phyloP scores from a whole-genome alignment of 1,140 invertebrate species.

The Drosophila bipectinata region DNA sequence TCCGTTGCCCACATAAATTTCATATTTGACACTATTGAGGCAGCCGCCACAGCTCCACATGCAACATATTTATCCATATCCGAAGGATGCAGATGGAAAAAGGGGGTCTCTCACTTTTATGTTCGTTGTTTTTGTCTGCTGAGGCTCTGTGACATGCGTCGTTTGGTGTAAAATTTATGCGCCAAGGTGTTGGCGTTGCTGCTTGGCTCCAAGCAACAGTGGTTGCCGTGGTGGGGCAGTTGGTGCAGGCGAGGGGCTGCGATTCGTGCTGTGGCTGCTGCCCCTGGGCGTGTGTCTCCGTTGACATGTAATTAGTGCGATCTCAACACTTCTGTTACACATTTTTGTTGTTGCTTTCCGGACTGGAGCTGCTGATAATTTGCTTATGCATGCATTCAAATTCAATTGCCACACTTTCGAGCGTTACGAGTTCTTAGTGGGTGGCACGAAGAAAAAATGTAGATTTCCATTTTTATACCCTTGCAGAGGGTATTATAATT shows the following conservation, averaged over 20 bases:
- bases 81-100: neutral
- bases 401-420: slow-evolving; percentile 68
- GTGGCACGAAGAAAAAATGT: slow-evolving; percentile 25
- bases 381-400: slow-evolving; percentile 73
- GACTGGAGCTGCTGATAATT: slow-evolving; percentile 43
- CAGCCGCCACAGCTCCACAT: slow-evolving; percentile 52
- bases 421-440: slow-evolving; percentile 25
- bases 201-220: slow-evolving; percentile 10
- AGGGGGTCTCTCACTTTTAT: slow-evolving; percentile 1
- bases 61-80: slow-evolving; percentile 47
- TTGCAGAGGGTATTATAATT: no score
- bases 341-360: slow-evolving; percentile 42
- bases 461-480: no score
- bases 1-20: slow-evolving; percentile 71
- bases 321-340: slow-evolving; percentile 78
- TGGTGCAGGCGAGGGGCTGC: neutral
- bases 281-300: slow-evolving; percentile 48
- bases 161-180: slow-evolving; percentile 77
- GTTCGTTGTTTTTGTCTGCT: neutral
- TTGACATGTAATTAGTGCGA: slow-evolving; percentile 80
- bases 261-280: slow-evolving; percentile 24
- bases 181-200: slow-evolving; percentile 71
- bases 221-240: slow-evolving; percentile 12
- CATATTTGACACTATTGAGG: slow-evolving; percentile 77
- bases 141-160: slow-evolving; percentile 62